Evolutionary conservation across 2,113 vertebrate genomes (phyloP), one percentile per base, ranked within the genome.

Genomic region (Siphamia tubifer): DNA sequence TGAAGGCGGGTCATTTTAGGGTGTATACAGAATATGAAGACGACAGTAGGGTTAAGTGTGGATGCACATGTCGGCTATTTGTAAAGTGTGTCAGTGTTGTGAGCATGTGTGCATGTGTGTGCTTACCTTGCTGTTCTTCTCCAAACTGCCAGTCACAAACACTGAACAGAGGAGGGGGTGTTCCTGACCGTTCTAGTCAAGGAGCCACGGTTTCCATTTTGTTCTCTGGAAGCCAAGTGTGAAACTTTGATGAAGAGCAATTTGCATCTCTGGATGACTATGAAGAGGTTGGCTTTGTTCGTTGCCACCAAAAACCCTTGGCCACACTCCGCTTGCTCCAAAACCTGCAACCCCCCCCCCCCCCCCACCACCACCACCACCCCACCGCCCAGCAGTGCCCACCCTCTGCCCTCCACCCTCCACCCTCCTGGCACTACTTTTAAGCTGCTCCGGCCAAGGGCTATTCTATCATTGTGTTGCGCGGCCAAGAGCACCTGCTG

Each of bases 191-290:
- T 67, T 42, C 53, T 11, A 24, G 78, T 70, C 67, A 75, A 74
- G 67, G 60, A 79, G 72, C 63, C 67, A n/a, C 74, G 67, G 34
- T 84, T 88, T 81, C 23, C 72, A 86, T 87, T 87, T 90, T 89
- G 89, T 89, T 82, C 43, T 20, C 77, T 81, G 79, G 71, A 87
- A 89, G 81, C 81, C 48, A 68, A 87, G 84, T 90, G 87, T 87
- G 88, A 91, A 91, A 87, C 77, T 87, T 90, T 91, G 83, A 89
- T 87, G 85, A 89, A 83, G 80, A 87, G 81, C 70, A 82, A 91
- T 91, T 92, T 92, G 89, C 89, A 90, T 91, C 83, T 91, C 85
- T 87, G 89, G 90, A 86, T 74, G 75, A 69, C 73, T 67, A 74
- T 85, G 85, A 88, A 90, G 89, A 89, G 87, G 74, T 74, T 10